Percentiles rank a stretch among this genome's conserved stretches.
Conservation (phyloP, 2,888 invertebrate genomes). For the Lasioglossum oenotherae region DNA sequence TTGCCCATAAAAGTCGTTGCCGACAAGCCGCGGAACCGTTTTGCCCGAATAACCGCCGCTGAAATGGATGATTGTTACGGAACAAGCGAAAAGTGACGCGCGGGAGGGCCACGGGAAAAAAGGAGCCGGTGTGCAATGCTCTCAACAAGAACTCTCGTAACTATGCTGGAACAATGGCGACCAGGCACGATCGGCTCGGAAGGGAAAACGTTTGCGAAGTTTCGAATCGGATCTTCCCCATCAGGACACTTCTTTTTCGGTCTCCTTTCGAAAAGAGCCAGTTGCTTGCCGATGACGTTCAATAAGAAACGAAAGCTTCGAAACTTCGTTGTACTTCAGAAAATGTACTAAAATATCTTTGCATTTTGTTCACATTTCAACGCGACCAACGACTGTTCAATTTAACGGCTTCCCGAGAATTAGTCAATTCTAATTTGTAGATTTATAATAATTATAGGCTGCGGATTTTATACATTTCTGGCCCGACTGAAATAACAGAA, state of each 20-base stretch:
- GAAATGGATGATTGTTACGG: conserved; percentile 43
- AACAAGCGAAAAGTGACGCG: conserved; percentile 26
- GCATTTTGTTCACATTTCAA: neutral
- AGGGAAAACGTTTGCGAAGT: neutral
- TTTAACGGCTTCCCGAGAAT: too few relatives aligned
- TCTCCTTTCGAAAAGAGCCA: neutral
- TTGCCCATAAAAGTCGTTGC: conserved; percentile 68
- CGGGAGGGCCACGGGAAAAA: neutral
- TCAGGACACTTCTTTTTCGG: neutral
- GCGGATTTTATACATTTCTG: too few relatives aligned
- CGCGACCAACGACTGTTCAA: too few relatives aligned
- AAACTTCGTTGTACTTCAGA: neutral
- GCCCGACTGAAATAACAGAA: too few relatives aligned
- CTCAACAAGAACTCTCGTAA: conserved; percentile 16
- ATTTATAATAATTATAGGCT: too few relatives aligned
- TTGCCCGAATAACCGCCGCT: conserved; percentile 29
- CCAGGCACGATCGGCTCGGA: neutral
- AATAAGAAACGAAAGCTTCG: neutral
- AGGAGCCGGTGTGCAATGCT: neutral
- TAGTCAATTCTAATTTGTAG: too few relatives aligned
- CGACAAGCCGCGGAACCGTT: conserved; percentile 55
- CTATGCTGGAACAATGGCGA: neutral
- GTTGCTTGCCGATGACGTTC: neutral
- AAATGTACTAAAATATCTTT: neutral
- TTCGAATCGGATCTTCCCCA: neutral